Evolutionary conservation across 2,888 invertebrate species (phyloP).

Genomic region (Cheilosia variabilis): DNA sequence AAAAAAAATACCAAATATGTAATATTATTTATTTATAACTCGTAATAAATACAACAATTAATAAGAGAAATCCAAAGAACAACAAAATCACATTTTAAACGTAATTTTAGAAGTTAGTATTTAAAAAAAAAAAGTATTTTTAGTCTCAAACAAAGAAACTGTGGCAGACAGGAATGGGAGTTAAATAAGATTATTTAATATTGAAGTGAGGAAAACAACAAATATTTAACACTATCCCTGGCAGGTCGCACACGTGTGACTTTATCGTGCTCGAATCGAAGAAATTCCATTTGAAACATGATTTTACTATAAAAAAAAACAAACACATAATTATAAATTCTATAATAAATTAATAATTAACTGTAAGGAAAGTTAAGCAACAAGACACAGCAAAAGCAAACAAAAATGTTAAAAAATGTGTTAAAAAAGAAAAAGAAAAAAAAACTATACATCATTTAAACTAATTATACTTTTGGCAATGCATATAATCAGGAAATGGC

Average conservation of each 20-base stretch:
- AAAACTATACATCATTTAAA: conserved; percentile 64
- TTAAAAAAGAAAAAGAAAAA: conserved; percentile 30
- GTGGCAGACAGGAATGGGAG: conserved; percentile 56
- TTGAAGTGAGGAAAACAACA: conserved; percentile 12
- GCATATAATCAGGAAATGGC: conserved; percentile 70
- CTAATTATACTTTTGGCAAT: conserved; percentile 73
- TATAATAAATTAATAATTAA: conserved; percentile 58
- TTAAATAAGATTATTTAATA: conserved; percentile 48
- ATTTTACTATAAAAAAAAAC: conserved; percentile 36
- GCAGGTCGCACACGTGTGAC: conserved; percentile 29
- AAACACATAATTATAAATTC: conserved; percentile 40
- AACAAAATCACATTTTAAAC: conserved; percentile 47
- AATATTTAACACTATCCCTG: conserved; percentile 39
- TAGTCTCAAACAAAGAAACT: conserved; percentile 68
- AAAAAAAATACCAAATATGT: conserved; percentile 45
- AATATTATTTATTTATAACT: conserved; percentile 64
- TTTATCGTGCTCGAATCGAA: conserved; percentile 57
- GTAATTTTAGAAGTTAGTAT: conserved; percentile 57
- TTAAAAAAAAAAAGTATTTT: conserved; percentile 53
- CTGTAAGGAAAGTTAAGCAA: conserved; percentile 46
- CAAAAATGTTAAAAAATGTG: conserved; percentile 50
- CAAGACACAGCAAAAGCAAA: conserved; percentile 38
- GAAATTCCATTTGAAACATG: conserved; percentile 55
- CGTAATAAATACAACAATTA: conserved; percentile 46
- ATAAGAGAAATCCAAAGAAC: conserved; percentile 33